Percentiles rank a stretch among this genome's conserved stretches.
Conservation (phyloP, 2,113 vertebrate species). For the Hippocampus barbouri region DNA sequence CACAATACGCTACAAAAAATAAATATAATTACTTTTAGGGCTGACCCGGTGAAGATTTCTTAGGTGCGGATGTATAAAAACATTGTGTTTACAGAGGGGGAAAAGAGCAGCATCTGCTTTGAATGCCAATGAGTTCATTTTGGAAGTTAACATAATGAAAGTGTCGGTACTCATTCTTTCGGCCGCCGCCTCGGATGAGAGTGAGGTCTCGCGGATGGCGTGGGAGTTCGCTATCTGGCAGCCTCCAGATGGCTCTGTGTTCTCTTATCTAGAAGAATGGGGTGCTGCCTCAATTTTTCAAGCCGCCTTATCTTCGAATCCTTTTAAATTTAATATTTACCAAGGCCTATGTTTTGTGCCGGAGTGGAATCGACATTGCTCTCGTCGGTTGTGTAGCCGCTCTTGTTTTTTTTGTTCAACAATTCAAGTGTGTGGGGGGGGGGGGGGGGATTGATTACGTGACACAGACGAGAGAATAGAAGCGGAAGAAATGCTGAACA, state of each 20-base stretch:
- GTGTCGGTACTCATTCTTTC: slow-evolving; percentile 64
- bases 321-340: slow-evolving; percentile 83
- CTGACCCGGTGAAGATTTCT: slow-evolving; percentile 14
- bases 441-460: slow-evolving; percentile 70
- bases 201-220: slow-evolving; percentile 72
- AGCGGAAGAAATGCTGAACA: slow-evolving; percentile 51
- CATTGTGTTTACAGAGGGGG: slow-evolving; percentile 58
- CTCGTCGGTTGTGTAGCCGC: slow-evolving; percentile 54
- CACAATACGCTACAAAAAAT: not conserved
- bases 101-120: slow-evolving; percentile 44
- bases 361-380: slow-evolving; percentile 63
- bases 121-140: slow-evolving; percentile 72
- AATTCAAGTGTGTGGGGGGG: slow-evolving; percentile 62
- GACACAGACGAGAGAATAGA: slow-evolving; percentile 64
- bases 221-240: slow-evolving; percentile 79
- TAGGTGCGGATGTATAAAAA: slow-evolving; percentile 24
- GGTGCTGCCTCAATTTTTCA: slow-evolving; percentile 79
- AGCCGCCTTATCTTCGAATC: slow-evolving; percentile 76
- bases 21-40: not conserved
- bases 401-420: slow-evolving; percentile 61
- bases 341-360: slow-evolving; percentile 73
- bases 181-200: slow-evolving; percentile 69
- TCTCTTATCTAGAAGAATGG: slow-evolving; percentile 81
- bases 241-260: slow-evolving; percentile 78
- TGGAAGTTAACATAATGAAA: slow-evolving; percentile 72